phyloP scores from a whole-genome alignment of 2,797 vertebrate species.

The Myotis myotis region DNA sequence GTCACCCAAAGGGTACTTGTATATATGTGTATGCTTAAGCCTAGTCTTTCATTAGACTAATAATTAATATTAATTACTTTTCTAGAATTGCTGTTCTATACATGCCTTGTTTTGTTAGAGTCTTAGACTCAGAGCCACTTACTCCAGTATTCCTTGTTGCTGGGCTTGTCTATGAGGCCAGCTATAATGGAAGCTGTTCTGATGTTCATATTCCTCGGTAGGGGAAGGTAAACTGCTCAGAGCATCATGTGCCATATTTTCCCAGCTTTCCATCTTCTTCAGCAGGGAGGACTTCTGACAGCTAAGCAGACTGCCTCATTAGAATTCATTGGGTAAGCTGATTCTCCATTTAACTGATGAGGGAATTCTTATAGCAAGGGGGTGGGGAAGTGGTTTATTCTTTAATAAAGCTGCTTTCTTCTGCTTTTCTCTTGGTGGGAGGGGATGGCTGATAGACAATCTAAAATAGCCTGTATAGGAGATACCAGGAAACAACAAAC shows the following conservation, averaged over 20 bases:
- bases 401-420: constrained; percentile 62
- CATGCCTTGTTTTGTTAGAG: not conserved
- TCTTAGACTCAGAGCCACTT: not conserved
- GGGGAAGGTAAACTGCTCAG: constrained; percentile 32
- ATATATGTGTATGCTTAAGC: not conserved
- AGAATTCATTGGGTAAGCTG: constrained; percentile 75
- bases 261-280: constrained; percentile 74
- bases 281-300: constrained; percentile 79
- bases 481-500: not conserved
- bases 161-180: constrained; percentile 8
- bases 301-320: constrained; percentile 77
- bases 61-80: constrained; percentile 46
- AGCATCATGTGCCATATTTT: not conserved
- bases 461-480: not conserved
- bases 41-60: constrained; percentile 18
- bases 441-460: not conserved
- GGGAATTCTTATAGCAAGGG: constrained; percentile 53
- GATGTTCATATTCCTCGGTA: not conserved
- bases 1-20: not conserved
- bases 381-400: constrained; percentile 32
- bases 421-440: not conserved
- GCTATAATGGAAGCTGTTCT: not conserved
- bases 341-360: constrained; percentile 75
- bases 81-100: constrained; percentile 4
- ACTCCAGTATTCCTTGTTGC: not conserved